Percentiles rank a stretch among this genome's conserved stretches.
phyloP scores from a whole-genome alignment of 2,888 invertebrate species.

The Amorpha juglandis region DNA sequence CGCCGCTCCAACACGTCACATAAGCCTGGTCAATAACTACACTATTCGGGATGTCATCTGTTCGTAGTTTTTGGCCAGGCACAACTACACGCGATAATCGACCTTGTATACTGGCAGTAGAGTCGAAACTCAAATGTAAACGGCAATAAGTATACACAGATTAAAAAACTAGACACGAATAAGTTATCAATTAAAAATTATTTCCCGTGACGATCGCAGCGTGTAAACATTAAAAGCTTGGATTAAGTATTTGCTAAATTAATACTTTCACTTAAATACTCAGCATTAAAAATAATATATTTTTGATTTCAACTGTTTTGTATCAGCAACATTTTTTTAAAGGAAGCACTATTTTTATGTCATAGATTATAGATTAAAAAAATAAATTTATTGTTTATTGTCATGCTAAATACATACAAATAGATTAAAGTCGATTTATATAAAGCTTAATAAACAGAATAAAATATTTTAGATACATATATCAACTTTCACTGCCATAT shows the following conservation, averaged over 20 bases:
- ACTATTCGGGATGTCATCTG: not conserved
- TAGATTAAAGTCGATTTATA: not conserved
- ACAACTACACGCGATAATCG: slow-evolving; percentile 22
- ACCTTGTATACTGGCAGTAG: slow-evolving; percentile 36
- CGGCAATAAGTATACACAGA: slow-evolving; percentile 40
- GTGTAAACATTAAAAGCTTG: slow-evolving; percentile 26
- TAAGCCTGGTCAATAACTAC: slow-evolving; percentile 3
- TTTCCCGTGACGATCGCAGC: slow-evolving; percentile 39
- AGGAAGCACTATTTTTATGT: slow-evolving; percentile 31
- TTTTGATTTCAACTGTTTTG: slow-evolving; percentile 46
- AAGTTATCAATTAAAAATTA: slow-evolving; percentile 46
- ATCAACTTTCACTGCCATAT: not conserved
- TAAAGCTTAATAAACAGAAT: not conserved
- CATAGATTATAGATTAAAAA: slow-evolving; percentile 34
- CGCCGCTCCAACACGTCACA: slow-evolving; percentile 33
- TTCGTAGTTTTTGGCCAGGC: not conserved
- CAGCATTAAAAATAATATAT: slow-evolving; percentile 39
- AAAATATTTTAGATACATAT: not conserved
- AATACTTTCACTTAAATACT: slow-evolving; percentile 71
- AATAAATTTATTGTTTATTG: slow-evolving; percentile 26
- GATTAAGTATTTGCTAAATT: slow-evolving; percentile 55
- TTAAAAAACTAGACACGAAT: slow-evolving; percentile 42
- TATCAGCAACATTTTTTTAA: slow-evolving; percentile 20
- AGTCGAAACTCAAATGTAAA: slow-evolving; percentile 29
- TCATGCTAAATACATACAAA: slow-evolving; percentile 21